Conservation (phyloP, 2,888 invertebrate genomes). For the Xestia xanthographa region DNA sequence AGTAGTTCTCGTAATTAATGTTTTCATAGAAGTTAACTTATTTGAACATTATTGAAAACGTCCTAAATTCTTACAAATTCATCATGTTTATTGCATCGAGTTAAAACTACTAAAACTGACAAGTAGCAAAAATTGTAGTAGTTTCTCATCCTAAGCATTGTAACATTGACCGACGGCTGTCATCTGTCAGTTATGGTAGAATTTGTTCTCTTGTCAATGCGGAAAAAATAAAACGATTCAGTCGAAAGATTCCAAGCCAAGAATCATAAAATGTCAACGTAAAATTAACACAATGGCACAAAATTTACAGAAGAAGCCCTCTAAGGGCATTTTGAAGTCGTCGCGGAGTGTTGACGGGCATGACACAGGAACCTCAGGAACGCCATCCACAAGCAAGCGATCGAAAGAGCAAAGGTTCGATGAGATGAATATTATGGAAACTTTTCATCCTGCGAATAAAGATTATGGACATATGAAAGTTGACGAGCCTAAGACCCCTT, state of each 20-base stretch:
- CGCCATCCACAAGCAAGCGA: slow-evolving; percentile 86
- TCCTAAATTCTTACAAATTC: background rate
- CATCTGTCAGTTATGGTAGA: slow-evolving; percentile 61
- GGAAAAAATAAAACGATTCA: slow-evolving; percentile 67
- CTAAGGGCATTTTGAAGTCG: slow-evolving; percentile 97
- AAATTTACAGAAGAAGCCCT: slow-evolving; percentile 95
- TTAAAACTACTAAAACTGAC: background rate
- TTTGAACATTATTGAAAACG: background rate
- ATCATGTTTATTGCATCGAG: background rate
- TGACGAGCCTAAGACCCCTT: slow-evolving; percentile 99
- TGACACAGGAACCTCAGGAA: slow-evolving; percentile 72
- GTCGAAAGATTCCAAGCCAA: slow-evolving; percentile 58
- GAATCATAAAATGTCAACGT: slow-evolving; percentile 73
- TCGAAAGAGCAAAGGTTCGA: slow-evolving; percentile 96
- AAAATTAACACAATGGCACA: slow-evolving; percentile 91
- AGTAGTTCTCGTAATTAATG: no score
- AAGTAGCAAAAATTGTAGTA: background rate
- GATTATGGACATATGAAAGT: slow-evolving; percentile 99
- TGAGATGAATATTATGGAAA: slow-evolving; percentile 99
- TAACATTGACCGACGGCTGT: slow-evolving; percentile 44
- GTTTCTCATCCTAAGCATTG: background rate
- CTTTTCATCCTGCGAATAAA: slow-evolving; percentile 99
- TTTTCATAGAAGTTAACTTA: background rate
- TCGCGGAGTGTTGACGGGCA: slow-evolving; percentile 97
- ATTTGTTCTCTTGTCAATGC: slow-evolving; percentile 67